Conservation (phyloP, 2,888 invertebrate species). For the Osmoderma eremita region DNA sequence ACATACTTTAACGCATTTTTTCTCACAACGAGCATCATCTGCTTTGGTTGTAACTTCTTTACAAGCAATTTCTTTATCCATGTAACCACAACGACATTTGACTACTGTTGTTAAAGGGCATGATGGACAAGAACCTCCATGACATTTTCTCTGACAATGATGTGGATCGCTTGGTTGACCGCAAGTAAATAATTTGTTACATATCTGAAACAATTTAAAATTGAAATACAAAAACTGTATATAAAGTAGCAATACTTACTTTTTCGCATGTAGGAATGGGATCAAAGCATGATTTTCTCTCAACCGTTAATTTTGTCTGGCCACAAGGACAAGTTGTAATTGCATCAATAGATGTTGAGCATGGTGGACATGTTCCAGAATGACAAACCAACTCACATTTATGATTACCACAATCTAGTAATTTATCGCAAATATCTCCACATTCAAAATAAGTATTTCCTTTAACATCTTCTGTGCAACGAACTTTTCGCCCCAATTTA, state of each 20-base stretch:
- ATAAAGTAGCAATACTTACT: constrained; percentile 61
- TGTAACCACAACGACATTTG: constrained; percentile 86
- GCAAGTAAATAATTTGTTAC: constrained; percentile 74
- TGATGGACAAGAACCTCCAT: constrained; percentile 79
- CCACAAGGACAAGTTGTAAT: constrained; percentile 83
- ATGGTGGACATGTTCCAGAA: constrained; percentile 72
- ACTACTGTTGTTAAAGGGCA: constrained; percentile 80
- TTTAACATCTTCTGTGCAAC: constrained; percentile 68
- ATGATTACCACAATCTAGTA: constrained; percentile 76
- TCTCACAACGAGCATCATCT: constrained; percentile 85
- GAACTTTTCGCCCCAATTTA: constrained; percentile 69
- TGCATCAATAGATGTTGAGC: constrained; percentile 70
- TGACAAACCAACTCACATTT: constrained; percentile 77
- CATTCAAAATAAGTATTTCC: constrained; percentile 69
- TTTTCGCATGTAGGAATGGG: constrained; percentile 84
- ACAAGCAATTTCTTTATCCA: constrained; percentile 84
- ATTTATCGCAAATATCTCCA: constrained; percentile 69
- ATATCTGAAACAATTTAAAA: constrained; percentile 64
- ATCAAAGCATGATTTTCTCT: constrained; percentile 78
- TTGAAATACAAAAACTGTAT: too few relatives aligned
- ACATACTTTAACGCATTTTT: constrained; percentile 85
- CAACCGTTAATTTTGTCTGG: constrained; percentile 65
- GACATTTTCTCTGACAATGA: constrained; percentile 74
- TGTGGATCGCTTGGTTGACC: constrained; percentile 75
- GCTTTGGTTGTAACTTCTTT: constrained; percentile 74